phyloP scores from a whole-genome alignment of 2,888 invertebrate genomes.

The Acanthosoma haemorrhoidale region DNA sequence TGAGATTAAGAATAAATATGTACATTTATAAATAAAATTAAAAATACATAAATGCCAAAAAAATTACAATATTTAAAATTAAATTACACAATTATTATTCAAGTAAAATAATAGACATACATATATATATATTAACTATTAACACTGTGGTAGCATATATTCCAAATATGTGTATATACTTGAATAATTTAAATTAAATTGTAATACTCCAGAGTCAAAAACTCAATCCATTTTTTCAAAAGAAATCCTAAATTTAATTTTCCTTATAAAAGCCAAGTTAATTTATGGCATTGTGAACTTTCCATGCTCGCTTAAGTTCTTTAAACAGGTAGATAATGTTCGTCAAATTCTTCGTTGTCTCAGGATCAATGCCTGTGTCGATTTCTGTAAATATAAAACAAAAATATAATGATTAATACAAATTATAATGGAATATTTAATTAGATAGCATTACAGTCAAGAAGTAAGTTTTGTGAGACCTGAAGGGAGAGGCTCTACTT shows the following conservation, averaged over 20 bases:
- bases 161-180: too few relatives aligned
- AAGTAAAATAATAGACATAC: neutral
- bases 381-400: neutral
- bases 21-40: neutral
- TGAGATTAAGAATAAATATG: neutral
- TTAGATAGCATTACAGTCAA: neutral
- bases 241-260: constrained; percentile 1
- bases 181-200: neutral
- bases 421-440: neutral
- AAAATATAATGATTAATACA: neutral
- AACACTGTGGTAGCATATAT: too few relatives aligned
- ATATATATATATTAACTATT: neutral
- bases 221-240: neutral
- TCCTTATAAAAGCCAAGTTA: neutral
- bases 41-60: neutral
- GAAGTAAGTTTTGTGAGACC: neutral
- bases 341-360: neutral
- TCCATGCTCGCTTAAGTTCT: neutral
- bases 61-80: neutral
- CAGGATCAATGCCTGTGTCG: constrained; percentile 4
- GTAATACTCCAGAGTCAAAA: neutral
- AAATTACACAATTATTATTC: neutral
- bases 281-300: neutral
- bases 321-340: neutral
- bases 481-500: too few relatives aligned